A percentile compares a stretch with the other conserved stretches of the same genome.
These are phyloP conservation scores for Crocallis elinguaria DNA, from an alignment of 2,888 invertebrate genomes.

Conservation along the genomic window DNA sequence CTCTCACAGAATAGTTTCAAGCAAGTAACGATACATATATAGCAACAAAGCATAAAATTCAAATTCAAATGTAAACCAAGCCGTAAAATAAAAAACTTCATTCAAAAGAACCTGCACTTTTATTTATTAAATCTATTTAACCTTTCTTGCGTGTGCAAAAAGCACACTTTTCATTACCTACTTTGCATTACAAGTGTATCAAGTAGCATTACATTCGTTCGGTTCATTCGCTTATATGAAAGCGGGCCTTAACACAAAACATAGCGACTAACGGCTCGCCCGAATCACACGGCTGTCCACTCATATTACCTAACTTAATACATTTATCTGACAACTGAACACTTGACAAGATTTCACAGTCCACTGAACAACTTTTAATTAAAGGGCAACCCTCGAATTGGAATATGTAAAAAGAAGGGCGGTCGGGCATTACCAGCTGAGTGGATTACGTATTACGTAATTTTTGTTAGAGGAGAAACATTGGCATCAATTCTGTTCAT, in stretches of 20 bases:
- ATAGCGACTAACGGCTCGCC: conserved; percentile 51
- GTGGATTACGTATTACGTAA: neutral
- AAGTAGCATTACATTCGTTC: neutral
- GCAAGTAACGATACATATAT: no score
- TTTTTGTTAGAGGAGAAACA: neutral
- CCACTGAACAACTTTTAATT: conserved; percentile 61
- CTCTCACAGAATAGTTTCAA: no score
- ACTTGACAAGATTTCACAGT: conserved; percentile 70
- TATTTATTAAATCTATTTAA: no score
- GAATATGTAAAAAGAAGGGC: conserved; percentile 8
- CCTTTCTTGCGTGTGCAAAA: no score
- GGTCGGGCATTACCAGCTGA: neutral
- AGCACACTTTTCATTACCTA: no score
- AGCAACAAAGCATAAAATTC: no score
- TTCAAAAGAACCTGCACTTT: no score
- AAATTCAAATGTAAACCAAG: no score
- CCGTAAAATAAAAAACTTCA: no score
- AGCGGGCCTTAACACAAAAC: conserved; percentile 41
- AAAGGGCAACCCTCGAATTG: conserved; percentile 42
- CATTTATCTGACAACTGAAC: conserved; percentile 54
- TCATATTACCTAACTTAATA: conserved; percentile 58
- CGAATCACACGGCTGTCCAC: conserved; percentile 65
- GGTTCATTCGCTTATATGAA: conserved; percentile 22
- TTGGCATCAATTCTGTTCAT: no score
- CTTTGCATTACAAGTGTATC: neutral